Evolutionary conservation across 2,888 invertebrate species (phyloP).

Genomic region (Mimas tiliae): DNA sequence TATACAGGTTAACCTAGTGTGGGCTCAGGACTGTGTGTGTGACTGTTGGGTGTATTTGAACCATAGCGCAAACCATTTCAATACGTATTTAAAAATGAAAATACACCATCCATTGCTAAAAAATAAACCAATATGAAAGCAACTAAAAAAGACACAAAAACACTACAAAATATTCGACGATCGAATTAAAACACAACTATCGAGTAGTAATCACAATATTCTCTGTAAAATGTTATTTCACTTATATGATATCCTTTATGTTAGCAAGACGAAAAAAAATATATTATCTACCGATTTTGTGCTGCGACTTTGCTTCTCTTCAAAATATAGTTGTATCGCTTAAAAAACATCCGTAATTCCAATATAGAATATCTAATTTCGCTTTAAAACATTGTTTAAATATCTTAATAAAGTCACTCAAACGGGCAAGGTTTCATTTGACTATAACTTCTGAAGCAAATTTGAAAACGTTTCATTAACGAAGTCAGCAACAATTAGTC

Average conservation of each 20-base stretch:
- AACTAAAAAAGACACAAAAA: conserved; percentile 10
- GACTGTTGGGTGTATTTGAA: not conserved
- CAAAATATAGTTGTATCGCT: not conserved
- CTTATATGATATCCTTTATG: not conserved
- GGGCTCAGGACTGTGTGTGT: no score
- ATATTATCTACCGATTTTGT: not conserved
- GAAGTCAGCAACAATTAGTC: not conserved
- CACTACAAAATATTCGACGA: conserved; percentile 1
- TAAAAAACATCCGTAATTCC: not conserved
- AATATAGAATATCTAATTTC: not conserved
- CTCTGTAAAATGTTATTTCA: conserved; percentile 3
- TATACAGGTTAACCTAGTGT: no score
- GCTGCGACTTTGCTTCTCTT: conserved; percentile 1
- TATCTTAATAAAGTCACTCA: no score
- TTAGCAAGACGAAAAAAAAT: conserved; percentile 12
- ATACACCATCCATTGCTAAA: conserved; percentile 9
- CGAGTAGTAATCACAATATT: conserved; percentile 1
- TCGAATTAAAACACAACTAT: not conserved
- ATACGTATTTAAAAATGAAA: not conserved
- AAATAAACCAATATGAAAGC: conserved; percentile 11
- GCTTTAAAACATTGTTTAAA: not conserved
- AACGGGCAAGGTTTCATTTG: not conserved
- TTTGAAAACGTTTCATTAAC: not conserved
- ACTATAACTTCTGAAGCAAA: not conserved
- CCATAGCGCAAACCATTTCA: not conserved